Conservation (phyloP, 2,888 invertebrate genomes). For the Scaptomyza polygonia region DNA sequence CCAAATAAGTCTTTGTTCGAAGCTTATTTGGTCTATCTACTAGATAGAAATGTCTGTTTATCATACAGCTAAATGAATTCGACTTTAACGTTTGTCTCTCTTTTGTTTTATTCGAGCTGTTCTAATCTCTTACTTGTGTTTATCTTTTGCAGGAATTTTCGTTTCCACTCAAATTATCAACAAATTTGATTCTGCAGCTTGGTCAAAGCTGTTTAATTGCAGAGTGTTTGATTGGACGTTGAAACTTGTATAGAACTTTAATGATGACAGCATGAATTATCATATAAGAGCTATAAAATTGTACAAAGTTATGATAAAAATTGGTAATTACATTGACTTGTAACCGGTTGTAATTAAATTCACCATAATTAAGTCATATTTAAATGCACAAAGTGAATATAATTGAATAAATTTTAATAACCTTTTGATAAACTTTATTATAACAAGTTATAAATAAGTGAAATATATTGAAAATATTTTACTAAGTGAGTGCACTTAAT, state of each 20-base stretch:
- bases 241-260: constrained; percentile 64
- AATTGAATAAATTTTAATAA: background rate
- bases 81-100: background rate
- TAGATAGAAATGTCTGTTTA: background rate
- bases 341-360: too few relatives aligned
- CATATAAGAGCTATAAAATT: background rate
- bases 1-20: background rate
- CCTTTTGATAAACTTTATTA: too few relatives aligned
- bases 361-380: background rate
- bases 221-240: constrained; percentile 76
- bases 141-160: constrained; percentile 80
- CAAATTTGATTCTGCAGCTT: constrained; percentile 84
- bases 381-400: background rate
- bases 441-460: too few relatives aligned
- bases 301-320: too few relatives aligned
- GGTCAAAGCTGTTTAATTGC: constrained; percentile 76
- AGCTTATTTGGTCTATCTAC: background rate
- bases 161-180: constrained; percentile 84
- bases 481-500: background rate
- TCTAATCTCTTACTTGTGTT: constrained; percentile 23
- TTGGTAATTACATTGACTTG: too few relatives aligned
- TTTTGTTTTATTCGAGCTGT: background rate
- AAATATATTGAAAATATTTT: background rate
- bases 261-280: background rate
- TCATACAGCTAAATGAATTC: background rate